Base-by-base conservation (phyloP, 2,113 vertebrate species). In the Otocyon megalotis region DNA sequence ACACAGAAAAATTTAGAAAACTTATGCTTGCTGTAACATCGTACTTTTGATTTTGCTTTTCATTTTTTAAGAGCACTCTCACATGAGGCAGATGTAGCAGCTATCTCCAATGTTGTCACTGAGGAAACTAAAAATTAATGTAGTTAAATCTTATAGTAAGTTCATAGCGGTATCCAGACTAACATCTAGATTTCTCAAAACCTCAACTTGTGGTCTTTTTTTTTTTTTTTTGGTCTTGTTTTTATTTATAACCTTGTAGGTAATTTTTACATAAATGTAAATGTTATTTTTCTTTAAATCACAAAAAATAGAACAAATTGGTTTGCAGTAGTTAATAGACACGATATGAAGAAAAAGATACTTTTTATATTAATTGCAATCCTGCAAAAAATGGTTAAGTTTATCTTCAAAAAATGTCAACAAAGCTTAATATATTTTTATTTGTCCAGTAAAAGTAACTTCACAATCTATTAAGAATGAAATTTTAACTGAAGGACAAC, bases 361-460 rank as follows among this genome's bases (percentile, higher is more conserved):
- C n/a, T 80, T 92, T 35, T 77, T 77, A 88, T 48, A 92, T n/a
- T 84, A 93, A 84, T 80, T 93, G 19, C 8, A 69, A 76, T 79
- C 28, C 48, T 97, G 43, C 7, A 90, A 90, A 87, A 90, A 94
- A n/a, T n/a, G n/a, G 76, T 93, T 94, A 96, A 92, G 10, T 77
- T 96, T 96, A 93, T 82, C 89, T 94, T 91, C 43, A 88, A 76
- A 97, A 97, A 82, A 96, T 79, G 96, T 97, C 37, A 85, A 20
- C 81, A 5, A 94, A 89, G 87, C 97, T 98, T 98, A 98, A 98
- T 82, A 90, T 83, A 95, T 85, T 98, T 97, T 97, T 97, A 96
- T 93, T 98, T 97, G 76, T 93, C 65, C 9, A 94, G 37, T 96
- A 90, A 98, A 97, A 95, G 80, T 80, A 95, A 95, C 90, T 97